phyloP scores from a whole-genome alignment of 2,797 vertebrate species.

The Molossus molossus region DNA sequence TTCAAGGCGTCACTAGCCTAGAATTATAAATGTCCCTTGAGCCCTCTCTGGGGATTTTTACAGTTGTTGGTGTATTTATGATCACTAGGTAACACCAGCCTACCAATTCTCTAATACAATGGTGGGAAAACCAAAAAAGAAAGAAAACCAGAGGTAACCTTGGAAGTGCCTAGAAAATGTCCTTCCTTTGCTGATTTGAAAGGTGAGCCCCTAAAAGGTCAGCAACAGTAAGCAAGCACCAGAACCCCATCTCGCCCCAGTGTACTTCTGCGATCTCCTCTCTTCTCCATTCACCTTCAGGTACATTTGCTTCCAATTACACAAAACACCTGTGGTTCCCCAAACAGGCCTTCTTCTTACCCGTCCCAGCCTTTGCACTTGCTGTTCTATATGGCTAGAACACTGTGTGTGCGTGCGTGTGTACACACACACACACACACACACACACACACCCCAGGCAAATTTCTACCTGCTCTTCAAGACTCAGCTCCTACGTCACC shows the following conservation, averaged over 20 bases:
- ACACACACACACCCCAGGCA: not conserved
- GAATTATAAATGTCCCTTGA: not conserved
- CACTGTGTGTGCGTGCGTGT: too few relatives aligned
- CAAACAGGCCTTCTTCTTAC: not conserved
- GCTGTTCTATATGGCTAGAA: not conserved
- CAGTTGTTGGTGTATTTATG: not conserved
- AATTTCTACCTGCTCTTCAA: constrained; percentile 7
- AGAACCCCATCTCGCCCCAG: not conserved
- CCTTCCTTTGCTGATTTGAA: constrained; percentile 20
- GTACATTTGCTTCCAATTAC: not conserved
- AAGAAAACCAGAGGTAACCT: not conserved
- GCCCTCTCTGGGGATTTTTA: constrained; percentile 36
- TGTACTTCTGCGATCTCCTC: not conserved
- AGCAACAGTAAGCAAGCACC: not conserved
- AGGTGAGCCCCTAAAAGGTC: not conserved
- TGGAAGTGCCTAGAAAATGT: not conserved
- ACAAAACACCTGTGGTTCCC: not conserved
- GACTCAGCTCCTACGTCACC: not conserved
- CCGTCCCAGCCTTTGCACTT: not conserved
- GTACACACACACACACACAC: too few relatives aligned
- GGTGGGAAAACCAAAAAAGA: not conserved
- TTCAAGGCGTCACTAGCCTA: not conserved
- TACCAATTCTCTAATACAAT: not conserved
- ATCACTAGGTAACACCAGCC: not conserved
- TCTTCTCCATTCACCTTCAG: not conserved